Evolutionary conservation across 1,140 invertebrate genomes (phyloP).

Genomic region (Camponotus floridanus): DNA sequence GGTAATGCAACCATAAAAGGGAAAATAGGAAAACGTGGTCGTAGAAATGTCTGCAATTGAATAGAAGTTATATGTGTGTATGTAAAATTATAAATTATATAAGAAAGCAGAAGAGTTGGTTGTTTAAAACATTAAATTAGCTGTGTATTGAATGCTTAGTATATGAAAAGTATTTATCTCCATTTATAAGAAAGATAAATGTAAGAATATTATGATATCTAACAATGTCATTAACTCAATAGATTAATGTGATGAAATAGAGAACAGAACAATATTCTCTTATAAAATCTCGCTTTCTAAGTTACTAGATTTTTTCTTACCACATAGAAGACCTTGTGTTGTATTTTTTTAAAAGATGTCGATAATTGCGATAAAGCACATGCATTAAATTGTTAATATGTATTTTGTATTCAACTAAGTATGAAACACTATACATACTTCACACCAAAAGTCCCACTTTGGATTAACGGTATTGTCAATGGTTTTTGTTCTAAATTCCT

Average conservation of each 20-base stretch:
- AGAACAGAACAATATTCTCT: neutral
- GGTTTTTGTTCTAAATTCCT: slow-evolving; percentile 94
- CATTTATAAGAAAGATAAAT: slow-evolving; percentile 19
- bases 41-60: slow-evolving; percentile 1
- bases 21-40: neutral
- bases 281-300: neutral
- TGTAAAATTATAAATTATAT: slow-evolving; percentile 3
- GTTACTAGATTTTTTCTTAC: slow-evolving; percentile 63
- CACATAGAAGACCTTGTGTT: slow-evolving; percentile 65
- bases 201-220: slow-evolving; percentile 8
- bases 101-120: neutral
- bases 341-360: slow-evolving; percentile 50
- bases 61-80: slow-evolving; percentile 14
- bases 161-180: neutral
- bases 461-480: slow-evolving; percentile 97
- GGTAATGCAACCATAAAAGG: slow-evolving; percentile 20
- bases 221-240: slow-evolving; percentile 3
- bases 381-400: slow-evolving; percentile 75
- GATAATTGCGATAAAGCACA: slow-evolving; percentile 72
- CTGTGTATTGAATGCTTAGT: slow-evolving; percentile 48
- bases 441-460: slow-evolving; percentile 97
- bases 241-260: neutral
- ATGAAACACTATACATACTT: slow-evolving; percentile 88
- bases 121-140: slow-evolving; percentile 55
- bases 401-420: slow-evolving; percentile 28